Base-by-base conservation (phyloP, 2,113 vertebrate species). In the Rattus norvegicus region DNA sequence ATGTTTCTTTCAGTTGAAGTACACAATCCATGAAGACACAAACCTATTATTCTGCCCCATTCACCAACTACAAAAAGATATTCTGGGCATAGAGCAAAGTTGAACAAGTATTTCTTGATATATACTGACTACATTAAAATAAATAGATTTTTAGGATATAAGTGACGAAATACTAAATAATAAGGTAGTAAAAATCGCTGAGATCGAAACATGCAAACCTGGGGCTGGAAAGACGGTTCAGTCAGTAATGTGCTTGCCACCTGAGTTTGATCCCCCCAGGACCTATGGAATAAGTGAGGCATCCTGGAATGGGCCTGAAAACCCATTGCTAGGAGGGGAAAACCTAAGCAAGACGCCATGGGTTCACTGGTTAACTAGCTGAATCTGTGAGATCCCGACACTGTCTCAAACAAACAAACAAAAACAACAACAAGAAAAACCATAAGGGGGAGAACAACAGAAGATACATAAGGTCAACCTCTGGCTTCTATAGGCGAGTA, bases 141-240 rank as follows among this genome's bases (percentile, higher is more conserved):
- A 94, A 83, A 79, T 39, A 52, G 73, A 52, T 24, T 43, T 43
- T 81, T 91, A 59, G 43, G 36, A 61, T n/a, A 19, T 86, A 86
- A n/a, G 9, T 77, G 76, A 81, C 43, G 39, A 92, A 89, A 61
- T 76, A 26, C 26, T 95, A 87, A 95, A 43, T 47, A 92, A 63
- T 73, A 96, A 86, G n/a, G 65, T 92, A 77, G 63, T 54, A 90
- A 94, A 30, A 39, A 63, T 5, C 30, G 52, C 13, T 81, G 69
- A 94, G 52, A 90, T 13, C n/a, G 7, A 39, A 72, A 56, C 20
- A 72, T 56, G 3, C 33, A 73, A 56, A 56, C 22, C 86, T 5
- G 33, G 33, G 33, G 36, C 86, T 39, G 13, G 11, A 49, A 22
- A 72, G 47, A 72, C n/a, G 12, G 43, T 4, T 54, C 49, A 54